A percentile compares a stretch with the other conserved stretches of the same genome.
phyloP scores from a whole-genome alignment of 1,140 invertebrate species.

The Armadillidium nasatum region DNA sequence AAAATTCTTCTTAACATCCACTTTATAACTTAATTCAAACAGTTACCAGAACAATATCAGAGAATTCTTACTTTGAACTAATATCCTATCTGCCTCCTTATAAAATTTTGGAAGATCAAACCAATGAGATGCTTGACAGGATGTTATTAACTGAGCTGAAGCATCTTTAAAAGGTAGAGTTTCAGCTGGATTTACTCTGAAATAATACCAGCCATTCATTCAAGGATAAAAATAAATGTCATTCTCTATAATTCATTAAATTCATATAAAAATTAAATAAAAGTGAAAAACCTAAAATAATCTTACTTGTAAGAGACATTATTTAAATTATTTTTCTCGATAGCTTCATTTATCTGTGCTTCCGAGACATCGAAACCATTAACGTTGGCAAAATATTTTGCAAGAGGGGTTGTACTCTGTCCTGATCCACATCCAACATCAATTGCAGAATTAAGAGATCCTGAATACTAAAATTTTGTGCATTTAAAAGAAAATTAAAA shows the following conservation, averaged over 20 bases:
- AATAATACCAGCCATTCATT: not conserved
- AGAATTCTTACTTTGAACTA: constrained; percentile 46
- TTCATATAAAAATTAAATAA: not conserved
- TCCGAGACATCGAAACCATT: constrained; percentile 50
- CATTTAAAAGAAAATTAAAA: no score
- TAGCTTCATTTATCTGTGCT: constrained; percentile 49
- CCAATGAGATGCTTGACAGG: constrained; percentile 53
- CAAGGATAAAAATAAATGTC: not conserved
- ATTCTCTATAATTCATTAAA: not conserved
- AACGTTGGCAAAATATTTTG: constrained; percentile 50
- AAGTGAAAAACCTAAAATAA: not conserved
- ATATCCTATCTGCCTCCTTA: constrained; percentile 50
- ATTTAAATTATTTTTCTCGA: constrained; percentile 35
- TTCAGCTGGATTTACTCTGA: constrained; percentile 49
- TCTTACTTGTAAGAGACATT: constrained; percentile 45
- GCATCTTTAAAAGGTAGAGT: constrained; percentile 45
- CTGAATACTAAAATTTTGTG: no score
- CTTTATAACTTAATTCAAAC: not conserved
- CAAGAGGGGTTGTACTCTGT: constrained; percentile 51
- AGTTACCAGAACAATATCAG: not conserved
- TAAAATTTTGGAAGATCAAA: constrained; percentile 53
- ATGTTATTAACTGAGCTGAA: constrained; percentile 51
- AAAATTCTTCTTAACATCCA: no score
- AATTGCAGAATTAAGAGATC: not conserved
- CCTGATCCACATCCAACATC: constrained; percentile 55